Evolutionary conservation across 1,140 invertebrate genomes (phyloP).

Genomic region (Drosophila yakuba): DNA sequence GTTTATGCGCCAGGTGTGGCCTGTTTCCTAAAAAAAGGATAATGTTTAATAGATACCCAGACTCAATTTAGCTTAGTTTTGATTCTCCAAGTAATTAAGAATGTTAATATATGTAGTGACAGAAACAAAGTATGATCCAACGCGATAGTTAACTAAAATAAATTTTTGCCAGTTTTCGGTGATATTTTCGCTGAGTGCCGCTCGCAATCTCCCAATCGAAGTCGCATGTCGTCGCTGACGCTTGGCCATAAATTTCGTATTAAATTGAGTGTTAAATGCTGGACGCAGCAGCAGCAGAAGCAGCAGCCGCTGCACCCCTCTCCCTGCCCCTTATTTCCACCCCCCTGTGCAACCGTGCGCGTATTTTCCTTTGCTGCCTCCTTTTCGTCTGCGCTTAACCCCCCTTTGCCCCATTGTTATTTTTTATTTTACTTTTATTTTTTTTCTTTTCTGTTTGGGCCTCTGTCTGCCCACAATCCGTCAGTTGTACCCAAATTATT

Average conservation of each 20-base stretch:
- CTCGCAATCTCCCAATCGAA: conserved; percentile 33
- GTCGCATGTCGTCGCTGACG: conserved; percentile 74
- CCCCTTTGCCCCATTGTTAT: not conserved
- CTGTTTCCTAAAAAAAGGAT: not conserved
- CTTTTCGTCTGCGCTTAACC: conserved; percentile 15
- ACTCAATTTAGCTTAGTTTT: too few relatives aligned
- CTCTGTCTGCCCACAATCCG: conserved; percentile 64
- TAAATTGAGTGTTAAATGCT: conserved; percentile 83
- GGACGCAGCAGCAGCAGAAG: conserved; percentile 68
- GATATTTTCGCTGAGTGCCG: conserved; percentile 15
- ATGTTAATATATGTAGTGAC: too few relatives aligned
- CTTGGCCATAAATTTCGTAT: conserved; percentile 81
- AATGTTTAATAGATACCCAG: not conserved
- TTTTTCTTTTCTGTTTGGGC: not conserved
- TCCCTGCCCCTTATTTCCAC: conserved; percentile 5
- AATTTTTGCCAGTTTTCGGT: not conserved
- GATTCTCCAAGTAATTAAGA: too few relatives aligned
- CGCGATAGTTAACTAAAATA: too few relatives aligned
- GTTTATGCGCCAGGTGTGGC: not conserved
- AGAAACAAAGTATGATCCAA: too few relatives aligned
- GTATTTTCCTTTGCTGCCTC: conserved; percentile 28
- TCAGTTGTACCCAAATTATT: conserved; percentile 80
- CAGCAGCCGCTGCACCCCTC: conserved; percentile 16
- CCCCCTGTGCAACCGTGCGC: conserved; percentile 69
- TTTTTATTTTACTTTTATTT: not conserved